Percentiles rank a stretch among this genome's conserved stretches.
Conservation (phyloP, 2,888 invertebrate genomes). For the Piscicola geometra region DNA sequence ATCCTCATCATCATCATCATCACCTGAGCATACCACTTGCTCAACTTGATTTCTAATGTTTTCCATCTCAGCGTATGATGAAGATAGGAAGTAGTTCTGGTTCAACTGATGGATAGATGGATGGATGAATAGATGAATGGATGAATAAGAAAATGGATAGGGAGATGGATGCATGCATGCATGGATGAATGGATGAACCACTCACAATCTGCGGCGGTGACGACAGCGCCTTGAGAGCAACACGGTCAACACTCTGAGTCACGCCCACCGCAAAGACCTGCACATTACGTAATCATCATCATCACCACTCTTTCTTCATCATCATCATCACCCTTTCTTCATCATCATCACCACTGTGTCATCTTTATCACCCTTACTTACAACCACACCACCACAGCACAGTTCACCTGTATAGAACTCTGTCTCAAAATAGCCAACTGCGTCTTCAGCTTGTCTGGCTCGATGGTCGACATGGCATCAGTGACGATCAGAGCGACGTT, state of each 20-base stretch:
- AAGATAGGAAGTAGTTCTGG: not conserved
- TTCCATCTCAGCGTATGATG: not conserved
- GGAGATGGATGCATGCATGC: not conserved
- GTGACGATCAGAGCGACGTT: conserved; percentile 19
- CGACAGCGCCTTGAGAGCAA: conserved; percentile 20
- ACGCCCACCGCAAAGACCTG: conserved; percentile 14
- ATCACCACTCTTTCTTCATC: too few species aligned
- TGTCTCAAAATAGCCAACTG: not conserved
- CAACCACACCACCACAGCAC: too few species aligned
- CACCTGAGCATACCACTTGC: not conserved
- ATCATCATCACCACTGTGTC: too few species aligned
- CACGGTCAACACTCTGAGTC: conserved; percentile 14
- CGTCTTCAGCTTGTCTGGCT: not conserved
- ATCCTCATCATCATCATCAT: too few species aligned
- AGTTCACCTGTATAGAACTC: not conserved
- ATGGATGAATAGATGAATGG: not conserved
- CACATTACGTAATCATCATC: not conserved
- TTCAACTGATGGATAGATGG: not conserved
- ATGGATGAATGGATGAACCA: not conserved
- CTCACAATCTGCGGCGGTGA: conserved; percentile 1
- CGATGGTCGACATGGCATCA: not conserved
- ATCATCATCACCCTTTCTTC: too few species aligned
- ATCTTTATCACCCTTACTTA: too few species aligned
- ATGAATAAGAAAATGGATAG: not conserved
- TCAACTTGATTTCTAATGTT: not conserved